phyloP scores from a whole-genome alignment of 2,113 vertebrate genomes.

The Machaerirhynchus nigripectus region DNA sequence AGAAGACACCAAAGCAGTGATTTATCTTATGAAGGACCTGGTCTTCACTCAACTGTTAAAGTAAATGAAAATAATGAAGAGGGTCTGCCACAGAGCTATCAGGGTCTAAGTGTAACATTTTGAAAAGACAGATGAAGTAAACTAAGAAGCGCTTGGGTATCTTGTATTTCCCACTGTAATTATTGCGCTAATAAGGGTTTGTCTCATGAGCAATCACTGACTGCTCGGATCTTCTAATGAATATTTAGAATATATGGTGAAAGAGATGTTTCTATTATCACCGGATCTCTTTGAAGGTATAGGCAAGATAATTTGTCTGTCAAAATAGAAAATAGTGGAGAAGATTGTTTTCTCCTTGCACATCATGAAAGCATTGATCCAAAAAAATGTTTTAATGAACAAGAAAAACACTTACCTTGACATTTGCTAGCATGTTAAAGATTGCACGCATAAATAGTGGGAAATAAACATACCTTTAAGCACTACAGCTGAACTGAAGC shows the following conservation, averaged over 20 bases:
- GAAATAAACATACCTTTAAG: slow-evolving; percentile 57
- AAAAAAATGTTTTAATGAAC: slow-evolving; percentile 57
- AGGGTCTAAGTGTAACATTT: not conserved
- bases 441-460: slow-evolving; percentile 35
- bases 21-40: not conserved
- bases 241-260: not conserved
- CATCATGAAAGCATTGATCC: slow-evolving; percentile 43
- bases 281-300: not conserved
- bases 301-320: slow-evolving; percentile 29
- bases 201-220: not conserved
- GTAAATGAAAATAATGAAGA: not conserved
- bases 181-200: not conserved
- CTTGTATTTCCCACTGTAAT: not conserved
- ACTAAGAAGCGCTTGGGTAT: not conserved
- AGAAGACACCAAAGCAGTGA: not conserved
- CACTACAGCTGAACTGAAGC: slow-evolving; percentile 34
- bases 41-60: not conserved
- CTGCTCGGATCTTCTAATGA: not conserved
- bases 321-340: slow-evolving; percentile 34
- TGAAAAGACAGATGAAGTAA: not conserved
- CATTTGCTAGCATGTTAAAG: slow-evolving; percentile 24
- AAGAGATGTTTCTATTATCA: not conserved
- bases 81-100: not conserved
- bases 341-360: slow-evolving; percentile 20
- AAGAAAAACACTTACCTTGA: slow-evolving; percentile 64